Conservation (phyloP, 1,140 invertebrate genomes). For the Microplitis demolitor region DNA sequence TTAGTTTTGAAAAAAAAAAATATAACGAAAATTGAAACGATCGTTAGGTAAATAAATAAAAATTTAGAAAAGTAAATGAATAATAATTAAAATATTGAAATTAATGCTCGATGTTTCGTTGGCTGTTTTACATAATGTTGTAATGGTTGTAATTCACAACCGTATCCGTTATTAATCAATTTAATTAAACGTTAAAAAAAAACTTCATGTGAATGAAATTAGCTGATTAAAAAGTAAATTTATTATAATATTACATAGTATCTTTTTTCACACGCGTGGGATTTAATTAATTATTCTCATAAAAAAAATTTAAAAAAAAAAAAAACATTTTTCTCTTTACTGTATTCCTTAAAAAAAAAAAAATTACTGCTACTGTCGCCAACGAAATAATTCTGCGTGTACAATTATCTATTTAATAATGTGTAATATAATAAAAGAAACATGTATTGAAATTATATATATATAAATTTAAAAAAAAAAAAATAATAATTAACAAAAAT, state of each 20-base stretch:
- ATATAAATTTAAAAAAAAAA: background rate
- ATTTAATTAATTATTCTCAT: slow-evolving; percentile 7
- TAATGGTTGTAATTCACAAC: slow-evolving; percentile 39
- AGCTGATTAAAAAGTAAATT: slow-evolving; percentile 4
- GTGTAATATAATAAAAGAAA: background rate
- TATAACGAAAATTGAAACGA: background rate
- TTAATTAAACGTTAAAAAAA: slow-evolving; percentile 33
- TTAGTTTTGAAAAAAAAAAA: background rate
- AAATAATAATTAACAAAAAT: too few relatives aligned
- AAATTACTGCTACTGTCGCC: slow-evolving; percentile 12
- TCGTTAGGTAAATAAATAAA: background rate
- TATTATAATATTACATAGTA: slow-evolving; percentile 12
- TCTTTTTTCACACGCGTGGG: slow-evolving; percentile 12
- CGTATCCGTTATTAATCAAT: slow-evolving; percentile 30
- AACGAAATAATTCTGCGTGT: background rate
- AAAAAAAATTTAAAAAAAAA: background rate
- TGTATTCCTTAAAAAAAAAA: too few relatives aligned
- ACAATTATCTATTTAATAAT: background rate
- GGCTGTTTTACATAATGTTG: slow-evolving; percentile 56
- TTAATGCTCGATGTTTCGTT: slow-evolving; percentile 39
- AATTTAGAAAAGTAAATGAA: slow-evolving; percentile 1
- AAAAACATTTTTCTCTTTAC: background rate
- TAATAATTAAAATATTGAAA: slow-evolving; percentile 36
- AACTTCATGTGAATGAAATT: slow-evolving; percentile 11
- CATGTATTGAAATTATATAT: background rate